phyloP scores from a whole-genome alignment of 1,140 invertebrate genomes.

The Palaemon carinicauda region DNA sequence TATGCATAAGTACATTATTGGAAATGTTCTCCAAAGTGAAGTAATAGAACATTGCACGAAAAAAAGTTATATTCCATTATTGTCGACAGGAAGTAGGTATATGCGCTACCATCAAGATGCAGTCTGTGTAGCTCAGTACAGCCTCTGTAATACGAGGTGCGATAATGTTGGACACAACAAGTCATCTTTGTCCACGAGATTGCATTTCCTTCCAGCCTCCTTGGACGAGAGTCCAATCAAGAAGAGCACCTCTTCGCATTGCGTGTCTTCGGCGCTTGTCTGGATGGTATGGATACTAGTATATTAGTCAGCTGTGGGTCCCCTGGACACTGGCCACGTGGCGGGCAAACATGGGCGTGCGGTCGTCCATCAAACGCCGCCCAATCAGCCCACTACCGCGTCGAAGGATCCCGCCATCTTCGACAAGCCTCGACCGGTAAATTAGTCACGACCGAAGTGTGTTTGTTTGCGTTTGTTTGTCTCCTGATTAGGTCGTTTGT shows the following conservation, averaged over 20 bases:
- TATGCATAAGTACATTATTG: too few relatives aligned
- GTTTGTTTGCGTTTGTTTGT: constrained; percentile 47
- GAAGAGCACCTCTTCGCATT: neutral
- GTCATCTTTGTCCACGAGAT: too few relatives aligned
- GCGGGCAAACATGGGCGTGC: neutral
- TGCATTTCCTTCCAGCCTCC: too few relatives aligned
- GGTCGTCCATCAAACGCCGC: neutral
- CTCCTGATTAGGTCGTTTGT: constrained; percentile 32
- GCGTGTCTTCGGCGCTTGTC: neutral
- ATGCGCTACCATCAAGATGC: too few relatives aligned
- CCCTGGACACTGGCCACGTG: neutral
- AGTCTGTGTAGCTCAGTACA: too few relatives aligned
- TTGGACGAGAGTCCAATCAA: too few relatives aligned
- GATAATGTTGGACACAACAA: too few relatives aligned
- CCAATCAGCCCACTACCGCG: neutral
- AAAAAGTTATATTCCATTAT: too few relatives aligned
- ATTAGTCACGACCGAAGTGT: constrained; percentile 34
- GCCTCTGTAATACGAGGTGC: too few relatives aligned
- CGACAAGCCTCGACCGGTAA: constrained; percentile 3
- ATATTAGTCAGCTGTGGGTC: neutral
- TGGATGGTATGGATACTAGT: neutral
- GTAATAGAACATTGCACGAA: too few relatives aligned
- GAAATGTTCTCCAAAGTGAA: too few relatives aligned
- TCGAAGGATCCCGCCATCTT: constrained; percentile 3
- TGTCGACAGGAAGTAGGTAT: too few relatives aligned